phyloP scores from a whole-genome alignment of 2,888 invertebrate genomes.

The Branchellion lobata region DNA sequence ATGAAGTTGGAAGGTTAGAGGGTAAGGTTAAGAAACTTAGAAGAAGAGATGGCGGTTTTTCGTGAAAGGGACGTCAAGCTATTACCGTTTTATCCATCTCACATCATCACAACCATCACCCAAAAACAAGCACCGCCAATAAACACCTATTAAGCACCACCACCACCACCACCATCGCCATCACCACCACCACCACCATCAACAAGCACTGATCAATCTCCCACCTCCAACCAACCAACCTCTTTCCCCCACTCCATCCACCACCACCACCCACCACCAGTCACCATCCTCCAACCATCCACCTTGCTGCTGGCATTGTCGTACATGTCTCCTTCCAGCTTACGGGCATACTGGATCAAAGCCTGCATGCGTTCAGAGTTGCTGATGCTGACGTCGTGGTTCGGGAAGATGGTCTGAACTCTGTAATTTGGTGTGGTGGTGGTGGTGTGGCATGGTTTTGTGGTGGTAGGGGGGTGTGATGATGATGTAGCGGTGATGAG shows the following conservation, averaged over 20 bases:
- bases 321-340: slow-evolving; percentile 99
- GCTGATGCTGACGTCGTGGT: slow-evolving; percentile 92
- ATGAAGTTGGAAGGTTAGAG: no score
- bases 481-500: background rate
- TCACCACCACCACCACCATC: no score
- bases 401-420: slow-evolving; percentile 98
- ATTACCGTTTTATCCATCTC: background rate
- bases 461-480: no score
- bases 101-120: slow-evolving; percentile 9
- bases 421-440: slow-evolving; percentile 59
- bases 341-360: slow-evolving; percentile 92
- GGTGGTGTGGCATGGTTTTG: no score
- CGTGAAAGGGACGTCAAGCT: background rate
- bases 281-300: slow-evolving; percentile 55
- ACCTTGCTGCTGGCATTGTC: slow-evolving; percentile 91
- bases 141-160: no score
- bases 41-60: no score
- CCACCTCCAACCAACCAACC: background rate
- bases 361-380: slow-evolving; percentile 95
- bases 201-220: no score
- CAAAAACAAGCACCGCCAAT: no score
- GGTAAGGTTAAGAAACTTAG: no score
- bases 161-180: no score
- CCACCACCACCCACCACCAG: no score
- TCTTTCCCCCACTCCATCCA: no score